Base-by-base conservation (phyloP, 2,113 vertebrate species). In the Sterna hirundo region DNA sequence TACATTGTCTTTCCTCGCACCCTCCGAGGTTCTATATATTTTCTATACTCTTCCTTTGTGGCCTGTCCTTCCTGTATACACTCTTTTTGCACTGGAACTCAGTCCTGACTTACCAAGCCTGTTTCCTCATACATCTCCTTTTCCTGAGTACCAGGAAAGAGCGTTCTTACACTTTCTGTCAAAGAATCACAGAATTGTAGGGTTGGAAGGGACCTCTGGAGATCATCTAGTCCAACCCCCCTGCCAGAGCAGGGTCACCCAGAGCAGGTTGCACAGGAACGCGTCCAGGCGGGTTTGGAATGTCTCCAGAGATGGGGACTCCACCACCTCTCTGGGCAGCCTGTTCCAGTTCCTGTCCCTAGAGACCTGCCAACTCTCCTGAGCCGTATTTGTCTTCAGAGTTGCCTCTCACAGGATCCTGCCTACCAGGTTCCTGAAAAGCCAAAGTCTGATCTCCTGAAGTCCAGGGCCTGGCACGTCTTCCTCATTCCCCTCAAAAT, bases 21-120 rank as follows among this genome's bases (percentile, higher is more conserved):
- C 0, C 0, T 34, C 16, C 9, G 1, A 1, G 11, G 14, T 64
- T 93, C 40, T 74, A 20, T 13, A 25, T 79, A 36, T 49, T 61
- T 72, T 62, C 42, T 60, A 10, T 29, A 64, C 38, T 55, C 44
- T 72, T 83, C 15, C 44, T 77, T 30, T 36, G 6, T 36, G 68
- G 11, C 11, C 21, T 55, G 22, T 51, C 29, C 38, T 46, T 76
- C n/a, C 8, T 55, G 6, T 9, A n/a, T 9, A 61, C 2, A 66
- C 2, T 5, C 3, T 51, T 87, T 77, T 55, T 51, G 18, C 49
- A 42, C 5, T 65, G 51, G 15, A 82, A 52, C 21, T 70, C 32
- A 65, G 15, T 61, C n/a, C 26, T 38, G 46, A 58, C 12, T 65
- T 70, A 52, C 13, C 46, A 92, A 87, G 27, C 9, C 16, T 49